These are phyloP conservation scores for Pseudochirops corinnae DNA, from an alignment of 2,797 vertebrate species.

Conservation along the genomic window DNA sequence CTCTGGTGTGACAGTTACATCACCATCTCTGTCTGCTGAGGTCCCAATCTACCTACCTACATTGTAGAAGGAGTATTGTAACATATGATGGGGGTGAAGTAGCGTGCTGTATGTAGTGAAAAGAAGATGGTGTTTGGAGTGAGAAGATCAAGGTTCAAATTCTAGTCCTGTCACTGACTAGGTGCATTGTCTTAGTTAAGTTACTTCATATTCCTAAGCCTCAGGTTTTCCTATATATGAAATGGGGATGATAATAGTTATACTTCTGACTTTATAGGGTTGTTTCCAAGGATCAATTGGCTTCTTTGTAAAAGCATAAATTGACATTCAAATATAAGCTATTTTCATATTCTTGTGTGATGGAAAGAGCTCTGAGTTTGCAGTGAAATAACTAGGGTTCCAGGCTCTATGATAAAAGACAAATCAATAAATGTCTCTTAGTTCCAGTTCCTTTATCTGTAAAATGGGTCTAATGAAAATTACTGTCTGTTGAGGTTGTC, in stretches of 20 bases:
- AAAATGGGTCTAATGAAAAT: neutral
- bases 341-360: neutral
- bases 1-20: neutral
- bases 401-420: neutral
- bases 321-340: neutral
- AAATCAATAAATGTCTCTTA: neutral
- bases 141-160: neutral
- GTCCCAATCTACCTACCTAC: neutral
- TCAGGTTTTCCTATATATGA: neutral
- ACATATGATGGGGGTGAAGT: neutral
- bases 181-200: neutral
- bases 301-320: neutral
- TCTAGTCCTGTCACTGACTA: neutral
- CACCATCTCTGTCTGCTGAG: neutral
- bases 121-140: neutral
- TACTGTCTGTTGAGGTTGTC: neutral
- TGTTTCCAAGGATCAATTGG: neutral
- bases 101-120: neutral
- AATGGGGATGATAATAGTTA: neutral
- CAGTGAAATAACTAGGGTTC: neutral
- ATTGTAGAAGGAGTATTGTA: neutral
- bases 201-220: neutral
- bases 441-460: neutral
- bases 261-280: neutral
- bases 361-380: neutral